phyloP scores from a whole-genome alignment of 2,888 invertebrate genomes.

The Buathra laborator region DNA sequence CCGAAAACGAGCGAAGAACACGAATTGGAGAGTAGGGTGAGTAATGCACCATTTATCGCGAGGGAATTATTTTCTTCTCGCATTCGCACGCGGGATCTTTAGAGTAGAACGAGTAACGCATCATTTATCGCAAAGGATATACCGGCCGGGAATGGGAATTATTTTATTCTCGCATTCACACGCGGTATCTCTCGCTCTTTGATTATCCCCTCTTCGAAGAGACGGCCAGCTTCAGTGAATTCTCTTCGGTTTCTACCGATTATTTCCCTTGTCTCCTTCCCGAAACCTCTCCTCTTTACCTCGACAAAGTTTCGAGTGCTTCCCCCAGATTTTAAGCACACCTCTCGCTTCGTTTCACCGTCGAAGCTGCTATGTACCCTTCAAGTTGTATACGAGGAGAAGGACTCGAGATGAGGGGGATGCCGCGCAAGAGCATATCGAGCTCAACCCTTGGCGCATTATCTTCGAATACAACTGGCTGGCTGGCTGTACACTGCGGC shows the following conservation, averaged over 20 bases:
- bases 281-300: constrained; percentile 29
- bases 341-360: constrained; percentile 48
- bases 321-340: constrained; percentile 65
- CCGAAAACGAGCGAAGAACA: constrained; percentile 55
- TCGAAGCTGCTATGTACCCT: constrained; percentile 44
- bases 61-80: constrained; percentile 48
- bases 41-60: constrained; percentile 59
- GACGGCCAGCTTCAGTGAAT: constrained; percentile 47
- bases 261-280: constrained; percentile 42
- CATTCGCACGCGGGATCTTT: constrained; percentile 46
- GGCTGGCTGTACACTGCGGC: constrained; percentile 43
- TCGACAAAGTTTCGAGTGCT: constrained; percentile 67
- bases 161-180: constrained; percentile 48
- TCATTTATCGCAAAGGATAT: constrained; percentile 43
- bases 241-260: constrained; percentile 48
- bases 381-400: constrained; percentile 19
- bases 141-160: constrained; percentile 55
- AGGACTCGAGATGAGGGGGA: constrained; percentile 32
- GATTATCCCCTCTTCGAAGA: constrained; percentile 52
- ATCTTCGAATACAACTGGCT: constrained; percentile 51
- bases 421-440: constrained; percentile 37
- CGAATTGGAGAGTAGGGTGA: constrained; percentile 78
- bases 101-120: constrained; percentile 75
- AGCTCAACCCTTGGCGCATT: constrained; percentile 50
- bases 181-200: constrained; percentile 48